Evolutionary conservation across 2,797 vertebrate species (phyloP), one percentile per base, ranked within the genome.

Genomic region (Enteromius argenteus): DNA sequence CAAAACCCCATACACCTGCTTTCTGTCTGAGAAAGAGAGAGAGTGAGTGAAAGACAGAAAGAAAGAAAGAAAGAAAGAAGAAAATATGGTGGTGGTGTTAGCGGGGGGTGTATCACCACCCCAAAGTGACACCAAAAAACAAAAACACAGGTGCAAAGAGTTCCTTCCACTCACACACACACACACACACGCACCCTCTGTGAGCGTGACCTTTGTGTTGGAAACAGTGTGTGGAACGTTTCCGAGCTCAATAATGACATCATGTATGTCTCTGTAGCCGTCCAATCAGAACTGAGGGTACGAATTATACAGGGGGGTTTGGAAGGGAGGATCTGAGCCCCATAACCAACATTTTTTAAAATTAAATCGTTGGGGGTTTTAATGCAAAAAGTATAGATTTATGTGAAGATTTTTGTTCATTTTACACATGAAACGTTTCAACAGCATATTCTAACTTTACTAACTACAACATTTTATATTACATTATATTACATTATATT

Each of bases 1-100:
- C 73, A 89, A 90, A 88, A 78, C 88, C 92, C 56, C 87, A 77
- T 56, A 87, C 87, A 96, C 94, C 95, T 95, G 95, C 92, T 94
- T 89, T 89, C 92, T 83, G 80, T 86, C 83, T 84, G 87, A 85
- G 74, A 83, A 49, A 79, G 39, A 79, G 76, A 71, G 69, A 87
- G 68, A 68, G 39, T 56, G 62, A 81, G 14, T 75, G 39, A 78
- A 62, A 85, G 27, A 80, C 15, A 66, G 81, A 85, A 74, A 88
- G 72, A 89, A 85, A 89, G 89, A 89, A 44, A 72, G 44, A 14
- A 23, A 32, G 39, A 35, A 19, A 68, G 37, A 69, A n/a, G 23
- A 68, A 5, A 68, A 49, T 53, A 30, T 3, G 10, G 21, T 56
- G 71, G 27, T 62, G 69, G 62, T 30, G 9, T 1, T 21, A 35